These are phyloP conservation scores for Danio albolineatus DNA, from an alignment of 2,797 vertebrate species.

Conservation along the genomic window DNA sequence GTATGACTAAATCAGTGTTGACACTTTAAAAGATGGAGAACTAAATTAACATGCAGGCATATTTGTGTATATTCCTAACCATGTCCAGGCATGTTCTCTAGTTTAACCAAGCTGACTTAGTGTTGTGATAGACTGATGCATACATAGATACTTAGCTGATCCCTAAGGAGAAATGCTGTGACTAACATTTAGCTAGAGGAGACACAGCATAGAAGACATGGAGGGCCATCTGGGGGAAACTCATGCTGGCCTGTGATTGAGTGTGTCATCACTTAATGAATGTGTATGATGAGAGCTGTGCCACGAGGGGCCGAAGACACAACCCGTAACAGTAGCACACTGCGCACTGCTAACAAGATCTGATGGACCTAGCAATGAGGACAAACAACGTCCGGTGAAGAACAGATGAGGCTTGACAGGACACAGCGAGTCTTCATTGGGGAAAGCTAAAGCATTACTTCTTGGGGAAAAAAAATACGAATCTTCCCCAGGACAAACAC, in stretches of 20 bases:
- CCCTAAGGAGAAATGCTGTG: slow-evolving; percentile 1
- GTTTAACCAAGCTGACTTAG: slow-evolving; percentile 18
- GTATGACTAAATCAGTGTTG: neutral
- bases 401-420: slow-evolving; percentile 63
- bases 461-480: neutral
- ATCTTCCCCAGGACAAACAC: slow-evolving; percentile 18
- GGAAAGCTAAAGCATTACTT: neutral
- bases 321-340: slow-evolving; percentile 73
- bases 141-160: slow-evolving; percentile 1
- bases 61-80: slow-evolving; percentile 7
- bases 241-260: slow-evolving; percentile 8
- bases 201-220: neutral
- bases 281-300: slow-evolving; percentile 36
- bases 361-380: slow-evolving; percentile 72
- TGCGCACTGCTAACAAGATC: slow-evolving; percentile 78
- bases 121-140: slow-evolving; percentile 4
- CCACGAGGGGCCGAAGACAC: slow-evolving; percentile 53
- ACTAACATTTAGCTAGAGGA: neutral
- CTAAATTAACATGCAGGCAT: slow-evolving; percentile 8
- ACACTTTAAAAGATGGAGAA: neutral
- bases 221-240: slow-evolving; percentile 3
- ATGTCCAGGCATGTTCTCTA: neutral
- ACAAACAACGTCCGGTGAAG: slow-evolving; percentile 58
- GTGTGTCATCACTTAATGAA: slow-evolving; percentile 35
- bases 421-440: slow-evolving; percentile 30